These are phyloP conservation scores for Delichon dasypus DNA, from an alignment of 2,797 vertebrate species.

Conservation along the genomic window DNA sequence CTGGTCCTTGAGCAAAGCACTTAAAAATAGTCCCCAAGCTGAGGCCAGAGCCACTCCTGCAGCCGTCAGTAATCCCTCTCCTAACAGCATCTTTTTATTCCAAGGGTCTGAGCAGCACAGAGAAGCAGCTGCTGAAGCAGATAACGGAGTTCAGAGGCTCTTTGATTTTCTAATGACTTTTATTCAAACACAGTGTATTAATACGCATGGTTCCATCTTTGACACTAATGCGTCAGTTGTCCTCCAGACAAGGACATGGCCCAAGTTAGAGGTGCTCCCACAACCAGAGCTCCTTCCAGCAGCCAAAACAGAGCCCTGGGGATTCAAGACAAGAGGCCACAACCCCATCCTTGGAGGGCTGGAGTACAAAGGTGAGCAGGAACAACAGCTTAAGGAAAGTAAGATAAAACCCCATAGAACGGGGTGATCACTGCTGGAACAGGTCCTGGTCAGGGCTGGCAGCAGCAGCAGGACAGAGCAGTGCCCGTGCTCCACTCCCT, in stretches of 20 bases:
- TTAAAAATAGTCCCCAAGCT: neutral
- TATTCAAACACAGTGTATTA: neutral
- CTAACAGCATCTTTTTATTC: neutral
- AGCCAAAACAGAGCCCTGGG: neutral
- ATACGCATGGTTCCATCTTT: neutral
- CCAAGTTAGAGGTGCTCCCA: neutral
- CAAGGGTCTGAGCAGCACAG: neutral
- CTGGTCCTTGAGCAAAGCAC: neutral
- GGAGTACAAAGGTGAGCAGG: neutral
- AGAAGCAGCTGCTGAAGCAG: conserved; percentile 5
- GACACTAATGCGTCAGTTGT: neutral
- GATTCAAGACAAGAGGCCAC: neutral
- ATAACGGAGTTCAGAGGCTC: conserved; percentile 28
- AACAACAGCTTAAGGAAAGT: neutral
- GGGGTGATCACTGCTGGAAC: neutral
- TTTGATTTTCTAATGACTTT: conserved; percentile 44
- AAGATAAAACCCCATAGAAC: neutral
- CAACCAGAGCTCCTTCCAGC: neutral
- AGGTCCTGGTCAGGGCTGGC: neutral
- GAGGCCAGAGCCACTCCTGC: neutral
- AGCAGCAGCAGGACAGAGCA: neutral
- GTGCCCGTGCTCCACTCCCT: neutral
- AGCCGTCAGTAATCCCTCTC: neutral
- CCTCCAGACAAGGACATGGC: neutral
- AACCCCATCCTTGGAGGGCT: neutral